Conservation (phyloP, 2,113 vertebrate species). For the Pachypanchax playfairii region DNA sequence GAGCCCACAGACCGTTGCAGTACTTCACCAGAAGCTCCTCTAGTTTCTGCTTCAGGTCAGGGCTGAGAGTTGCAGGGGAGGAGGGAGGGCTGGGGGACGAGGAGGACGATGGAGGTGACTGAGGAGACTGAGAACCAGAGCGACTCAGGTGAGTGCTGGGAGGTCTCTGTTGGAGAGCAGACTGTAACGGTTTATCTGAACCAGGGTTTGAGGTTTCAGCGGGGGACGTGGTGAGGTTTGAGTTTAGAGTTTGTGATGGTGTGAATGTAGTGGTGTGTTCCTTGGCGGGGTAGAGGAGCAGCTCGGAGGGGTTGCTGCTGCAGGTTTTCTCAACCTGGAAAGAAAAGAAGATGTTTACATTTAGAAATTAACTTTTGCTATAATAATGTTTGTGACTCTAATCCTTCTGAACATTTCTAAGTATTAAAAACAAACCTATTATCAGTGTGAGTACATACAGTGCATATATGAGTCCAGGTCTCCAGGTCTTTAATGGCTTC, state of each 20-base stretch:
- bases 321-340: slow-evolving; percentile 87
- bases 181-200: slow-evolving; percentile 14
- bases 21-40: slow-evolving; percentile 88
- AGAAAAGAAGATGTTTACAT: neutral
- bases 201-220: slow-evolving; percentile 19
- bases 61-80: slow-evolving; percentile 55
- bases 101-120: slow-evolving; percentile 44
- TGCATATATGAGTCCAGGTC: slow-evolving; percentile 89
- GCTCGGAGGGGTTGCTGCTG: slow-evolving; percentile 82
- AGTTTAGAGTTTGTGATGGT: slow-evolving; percentile 12
- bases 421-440: neutral
- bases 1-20: slow-evolving; percentile 91
- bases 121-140: slow-evolving; percentile 48
- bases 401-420: neutral
- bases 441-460: slow-evolving; percentile 70
- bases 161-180: slow-evolving; percentile 45
- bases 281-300: slow-evolving; percentile 87
- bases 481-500: slow-evolving; percentile 85
- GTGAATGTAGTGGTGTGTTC: slow-evolving; percentile 41
- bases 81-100: slow-evolving; percentile 54
- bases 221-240: slow-evolving; percentile 19
- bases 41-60: slow-evolving; percentile 87
- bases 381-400: too few species aligned
- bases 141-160: slow-evolving; percentile 13
- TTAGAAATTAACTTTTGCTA: too few species aligned